Conservation (phyloP, 2,888 invertebrate genomes). For the Thera obeliscata region DNA sequence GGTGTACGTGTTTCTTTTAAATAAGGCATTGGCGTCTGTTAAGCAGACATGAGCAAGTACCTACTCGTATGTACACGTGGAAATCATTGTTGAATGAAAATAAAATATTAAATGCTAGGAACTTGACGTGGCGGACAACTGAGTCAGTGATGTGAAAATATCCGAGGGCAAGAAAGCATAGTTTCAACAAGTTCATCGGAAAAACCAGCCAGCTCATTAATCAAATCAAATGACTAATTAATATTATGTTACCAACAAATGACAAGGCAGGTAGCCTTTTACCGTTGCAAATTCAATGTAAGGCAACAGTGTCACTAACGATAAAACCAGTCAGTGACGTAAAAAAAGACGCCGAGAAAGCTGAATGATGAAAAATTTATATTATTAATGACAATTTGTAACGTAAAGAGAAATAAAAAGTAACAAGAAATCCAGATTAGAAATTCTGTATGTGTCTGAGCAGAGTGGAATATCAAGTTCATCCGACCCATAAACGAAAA, state of each 20-base stretch:
- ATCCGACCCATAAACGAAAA: constrained; percentile 75
- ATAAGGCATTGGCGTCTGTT: constrained; percentile 52
- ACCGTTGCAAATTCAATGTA: constrained; percentile 19
- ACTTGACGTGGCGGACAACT: constrained; percentile 55
- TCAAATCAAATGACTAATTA: constrained; percentile 56
- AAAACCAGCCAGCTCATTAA: constrained; percentile 51
- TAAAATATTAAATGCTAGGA: constrained; percentile 61
- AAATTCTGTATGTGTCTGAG: constrained; percentile 53
- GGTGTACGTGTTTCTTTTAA: constrained; percentile 54
- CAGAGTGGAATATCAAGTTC: constrained; percentile 57
- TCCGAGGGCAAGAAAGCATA: constrained; percentile 52
- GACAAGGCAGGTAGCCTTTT: not conserved
- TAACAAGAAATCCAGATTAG: constrained; percentile 48
- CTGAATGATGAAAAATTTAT: constrained; percentile 23
- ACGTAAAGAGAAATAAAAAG: constrained; percentile 42
- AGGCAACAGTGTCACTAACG: constrained; percentile 11
- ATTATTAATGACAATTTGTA: constrained; percentile 43
- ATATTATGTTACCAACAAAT: constrained; percentile 20
- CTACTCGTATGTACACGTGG: constrained; percentile 53
- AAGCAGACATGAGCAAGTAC: constrained; percentile 58
- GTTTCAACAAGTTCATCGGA: constrained; percentile 45
- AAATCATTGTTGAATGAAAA: constrained; percentile 71
- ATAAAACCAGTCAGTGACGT: constrained; percentile 19
- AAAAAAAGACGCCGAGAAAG: constrained; percentile 24
- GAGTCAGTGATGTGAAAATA: constrained; percentile 50